Evolutionary conservation across 2,113 vertebrate genomes (phyloP), one percentile per base, ranked within the genome.

Genomic region (Caretta caretta): DNA sequence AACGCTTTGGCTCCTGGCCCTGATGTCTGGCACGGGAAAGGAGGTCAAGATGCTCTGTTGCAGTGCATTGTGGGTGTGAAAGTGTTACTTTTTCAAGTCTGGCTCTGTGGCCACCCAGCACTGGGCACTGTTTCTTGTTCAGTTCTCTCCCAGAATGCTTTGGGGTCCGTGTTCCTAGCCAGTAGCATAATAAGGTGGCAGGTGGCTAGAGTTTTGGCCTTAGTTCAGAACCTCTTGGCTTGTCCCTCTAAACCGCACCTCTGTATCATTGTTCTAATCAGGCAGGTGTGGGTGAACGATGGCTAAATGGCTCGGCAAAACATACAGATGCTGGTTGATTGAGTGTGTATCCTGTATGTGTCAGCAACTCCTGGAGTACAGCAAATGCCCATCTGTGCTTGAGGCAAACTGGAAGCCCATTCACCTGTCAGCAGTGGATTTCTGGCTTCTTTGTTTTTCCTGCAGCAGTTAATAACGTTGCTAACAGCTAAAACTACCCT

Each of bases 391-490:
- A 65, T n/a, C 13, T 7, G 42, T 7, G 49, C 56, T 48, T 0
- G 4, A 65, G 76, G 48, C 80, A 83, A 86, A 7, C 27, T 29
- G 17, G 1, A 8, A 75, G 25, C 62, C 62, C 38, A n/a, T 13
- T 57, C 25, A 56, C 38, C 56, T 0, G 6, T 48, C 65, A 35
- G 24, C 2, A 0, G 0, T 2, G 48, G 27, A 3, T 76, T 1
- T 17, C 38, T 19, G 38, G 69, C 69, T 27, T 14, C 42, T 78
- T 48, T 48, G 24, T 29, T 78, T 46, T 16, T 42, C 51, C 57
- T 1, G 46, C 84, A 53, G 50, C 1, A 1, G 3, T 16, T 6
- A 5, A 49, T 19, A 13, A 29, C 1, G 1, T 51, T 0, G 14
- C 83, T 27, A 2, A 0, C 25, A 48, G 16, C 20, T 0, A 1